A percentile compares a stretch with the other conserved stretches of the same genome.
These are phyloP conservation scores for Brachionus koreanus DNA, from an alignment of 1,140 invertebrate species.

Conservation along the genomic window DNA sequence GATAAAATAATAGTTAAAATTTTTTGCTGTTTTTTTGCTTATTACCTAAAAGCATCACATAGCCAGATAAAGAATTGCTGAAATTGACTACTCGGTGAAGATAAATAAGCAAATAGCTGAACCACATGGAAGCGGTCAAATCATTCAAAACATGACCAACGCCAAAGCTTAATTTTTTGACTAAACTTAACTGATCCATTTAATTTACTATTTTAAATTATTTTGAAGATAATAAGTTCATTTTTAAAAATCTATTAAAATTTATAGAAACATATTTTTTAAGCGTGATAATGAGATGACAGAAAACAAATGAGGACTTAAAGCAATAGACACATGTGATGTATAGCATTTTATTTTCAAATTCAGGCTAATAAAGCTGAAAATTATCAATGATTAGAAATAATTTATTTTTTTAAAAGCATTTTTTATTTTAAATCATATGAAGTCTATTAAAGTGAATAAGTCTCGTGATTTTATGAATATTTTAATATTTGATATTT, in stretches of 20 bases:
- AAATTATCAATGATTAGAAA: not conserved
- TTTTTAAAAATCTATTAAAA: not conserved
- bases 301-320: not conserved
- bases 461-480: not conserved
- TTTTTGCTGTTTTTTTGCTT: conserved; percentile 47
- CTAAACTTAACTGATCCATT: conserved; percentile 32
- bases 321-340: not conserved
- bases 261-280: not conserved
- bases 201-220: not conserved
- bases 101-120: conserved; percentile 88
- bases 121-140: conserved; percentile 93
- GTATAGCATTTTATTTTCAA: not conserved
- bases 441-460: not conserved
- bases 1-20: not conserved
- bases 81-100: conserved; percentile 77
- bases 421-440: not conserved
- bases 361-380: not conserved
- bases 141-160: conserved; percentile 87
- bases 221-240: not conserved
- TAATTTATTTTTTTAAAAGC: not conserved
- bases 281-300: not conserved
- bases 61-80: conserved; percentile 69
- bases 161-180: conserved; percentile 63
- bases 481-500: not conserved
- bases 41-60: conserved; percentile 77